Evolutionary conservation across 2,113 vertebrate genomes (phyloP), one percentile per base, ranked within the genome.

Genomic region (Pygoscelis antarcticus): DNA sequence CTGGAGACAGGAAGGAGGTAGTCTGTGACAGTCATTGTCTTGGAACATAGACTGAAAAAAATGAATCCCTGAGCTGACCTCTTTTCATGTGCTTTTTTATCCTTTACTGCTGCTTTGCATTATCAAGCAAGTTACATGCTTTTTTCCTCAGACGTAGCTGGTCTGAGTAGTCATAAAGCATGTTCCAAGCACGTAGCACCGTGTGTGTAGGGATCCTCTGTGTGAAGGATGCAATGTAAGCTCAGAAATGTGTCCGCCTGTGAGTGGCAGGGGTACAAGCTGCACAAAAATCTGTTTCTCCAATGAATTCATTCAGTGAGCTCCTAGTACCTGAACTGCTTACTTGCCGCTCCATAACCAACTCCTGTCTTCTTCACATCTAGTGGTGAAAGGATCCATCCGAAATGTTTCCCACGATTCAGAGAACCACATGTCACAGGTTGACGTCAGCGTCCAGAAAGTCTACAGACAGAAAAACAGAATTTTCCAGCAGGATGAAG

Each of bases 361-460:
- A 2, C 38, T 80, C 52, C 84, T 94, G 72, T 92, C 71, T 80
- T 65, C 89, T 84, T 92, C 87, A 44, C 91, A 87, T 47, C 49
- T 84, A 99, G 98, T 99, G 96, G 97, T 98, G 65, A 98, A 98
- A 96, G 99, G 99, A 83, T 96, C 85, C n/a, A 99, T 99, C 87
- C 70, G 13, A 52, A 97, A 91, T 0, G 97, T 99, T 60, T 97
- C 96, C 88, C 98, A 99, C 11, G 70, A 98, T 87, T 26, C 89
- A 3, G 92, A 84, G 21, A 97, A 91, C 42, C 98, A 98, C 94
- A 92, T 97, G 29, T 98, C 98, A 1, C 21, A 80, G 82, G 96
- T 99, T 55, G 97, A 98, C 47, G 98, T 99, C 70, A 77, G 76
- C 0, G 76, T 92, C 7, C 89, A 60, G 21, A 97, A 85, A 58